Conservation (phyloP, 2,888 invertebrate species). For the Galeruca laticollis region DNA sequence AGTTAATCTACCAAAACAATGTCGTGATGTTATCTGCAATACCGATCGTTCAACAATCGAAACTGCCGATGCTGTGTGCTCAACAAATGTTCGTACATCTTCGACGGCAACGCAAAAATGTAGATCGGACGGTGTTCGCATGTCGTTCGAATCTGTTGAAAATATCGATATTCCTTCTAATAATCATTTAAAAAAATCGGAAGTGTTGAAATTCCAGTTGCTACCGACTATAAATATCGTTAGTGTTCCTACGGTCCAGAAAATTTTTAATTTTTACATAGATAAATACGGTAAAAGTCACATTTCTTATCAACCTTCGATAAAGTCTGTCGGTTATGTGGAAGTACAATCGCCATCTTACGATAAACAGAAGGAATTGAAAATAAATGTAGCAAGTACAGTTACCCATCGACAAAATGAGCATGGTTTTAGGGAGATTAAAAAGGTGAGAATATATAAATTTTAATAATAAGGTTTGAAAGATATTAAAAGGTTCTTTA, state of each 20-base stretch:
- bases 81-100: background rate
- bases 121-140: slow-evolving; percentile 1
- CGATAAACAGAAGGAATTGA: background rate
- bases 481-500: too few species aligned
- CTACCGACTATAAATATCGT: slow-evolving; percentile 67
- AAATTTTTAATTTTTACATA: slow-evolving; percentile 69
- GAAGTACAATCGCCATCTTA: slow-evolving; percentile 22
- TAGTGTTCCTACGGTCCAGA: slow-evolving; percentile 68
- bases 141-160: background rate
- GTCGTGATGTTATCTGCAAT: background rate
- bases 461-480: too few species aligned
- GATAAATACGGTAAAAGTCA: slow-evolving; percentile 57
- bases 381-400: background rate
- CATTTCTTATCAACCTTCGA: slow-evolving; percentile 10
- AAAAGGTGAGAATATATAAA: background rate
- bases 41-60: background rate
- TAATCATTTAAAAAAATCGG: slow-evolving; percentile 18
- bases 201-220: slow-evolving; percentile 36
- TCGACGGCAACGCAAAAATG: slow-evolving; percentile 6
- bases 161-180: slow-evolving; percentile 4
- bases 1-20: background rate
- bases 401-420: background rate
- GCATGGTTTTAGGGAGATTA: slow-evolving; percentile 10
- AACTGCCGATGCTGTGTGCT: background rate
- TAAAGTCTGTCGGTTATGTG: slow-evolving; percentile 24